Evolutionary conservation across 1,140 invertebrate genomes (phyloP).

Genomic region (Dinoponera quadriceps): DNA sequence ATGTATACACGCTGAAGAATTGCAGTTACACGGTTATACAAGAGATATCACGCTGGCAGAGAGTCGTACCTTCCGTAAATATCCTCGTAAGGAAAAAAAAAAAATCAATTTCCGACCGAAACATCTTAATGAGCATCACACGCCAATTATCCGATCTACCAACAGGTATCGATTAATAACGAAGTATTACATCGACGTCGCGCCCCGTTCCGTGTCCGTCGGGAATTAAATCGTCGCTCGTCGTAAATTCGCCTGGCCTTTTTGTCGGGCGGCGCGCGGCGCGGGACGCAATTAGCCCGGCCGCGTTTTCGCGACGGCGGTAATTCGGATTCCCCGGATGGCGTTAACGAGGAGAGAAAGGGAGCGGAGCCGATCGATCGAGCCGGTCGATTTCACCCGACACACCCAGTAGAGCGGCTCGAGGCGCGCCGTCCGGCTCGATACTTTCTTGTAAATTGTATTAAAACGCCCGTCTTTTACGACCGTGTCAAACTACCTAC

Average conservation of each 20-base stretch:
- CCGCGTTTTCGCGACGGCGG: conserved; percentile 19
- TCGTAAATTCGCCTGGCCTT: conserved; percentile 2
- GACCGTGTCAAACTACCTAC: conserved; percentile 85
- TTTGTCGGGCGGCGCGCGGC: not conserved
- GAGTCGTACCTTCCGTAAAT: no score
- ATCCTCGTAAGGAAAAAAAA: not conserved
- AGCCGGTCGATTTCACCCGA: conserved; percentile 65
- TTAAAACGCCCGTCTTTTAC: conserved; percentile 85
- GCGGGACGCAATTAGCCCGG: conserved; percentile 4
- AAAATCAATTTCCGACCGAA: not conserved
- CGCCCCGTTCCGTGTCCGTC: not conserved
- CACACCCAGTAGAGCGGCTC: conserved; percentile 71
- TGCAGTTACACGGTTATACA: no score
- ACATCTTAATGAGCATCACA: conserved; percentile 15
- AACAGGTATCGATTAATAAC: conserved; percentile 30
- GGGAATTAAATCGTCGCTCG: conserved; percentile 28
- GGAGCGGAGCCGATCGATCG: conserved; percentile 3
- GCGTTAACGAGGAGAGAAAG: conserved; percentile 35
- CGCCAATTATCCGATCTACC: conserved; percentile 4
- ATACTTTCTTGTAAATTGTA: conserved; percentile 86
- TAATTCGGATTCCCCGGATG: conserved; percentile 1
- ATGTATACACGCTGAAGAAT: no score
- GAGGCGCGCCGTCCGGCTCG: conserved; percentile 68
- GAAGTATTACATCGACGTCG: not conserved
- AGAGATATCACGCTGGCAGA: no score